Conservation (phyloP, 64 coral and sea anemone species). For the Trachythela sp. region DNA sequence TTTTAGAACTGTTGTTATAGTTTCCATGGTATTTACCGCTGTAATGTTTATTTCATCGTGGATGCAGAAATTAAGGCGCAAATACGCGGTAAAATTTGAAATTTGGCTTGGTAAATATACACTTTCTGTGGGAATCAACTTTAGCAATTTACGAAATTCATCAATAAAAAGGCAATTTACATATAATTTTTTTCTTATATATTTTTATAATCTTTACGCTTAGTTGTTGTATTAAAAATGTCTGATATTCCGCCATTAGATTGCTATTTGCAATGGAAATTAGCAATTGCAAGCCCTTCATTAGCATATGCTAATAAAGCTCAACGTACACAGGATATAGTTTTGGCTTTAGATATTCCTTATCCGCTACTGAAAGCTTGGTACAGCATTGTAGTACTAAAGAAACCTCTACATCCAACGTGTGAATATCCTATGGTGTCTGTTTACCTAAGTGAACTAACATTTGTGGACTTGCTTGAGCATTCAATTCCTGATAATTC, state of each 20-base stretch:
- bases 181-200: not conserved
- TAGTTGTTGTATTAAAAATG: too few relatives aligned
- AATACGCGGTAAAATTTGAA: not conserved
- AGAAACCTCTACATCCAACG: constrained; percentile 20
- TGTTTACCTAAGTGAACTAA: constrained; percentile 8
- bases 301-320: constrained; percentile 24
- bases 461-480: constrained; percentile 14
- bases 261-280: constrained; percentile 24
- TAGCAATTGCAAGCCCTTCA: not conserved
- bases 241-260: not conserved
- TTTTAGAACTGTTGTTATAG: not conserved
- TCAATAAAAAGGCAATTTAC: not conserved
- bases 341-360: constrained; percentile 17
- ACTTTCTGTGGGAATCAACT: too few relatives aligned
- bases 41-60: not conserved
- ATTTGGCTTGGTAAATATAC: not conserved
- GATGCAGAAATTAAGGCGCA: not conserved
- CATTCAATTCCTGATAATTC: constrained; percentile 10
- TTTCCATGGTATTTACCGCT: not conserved
- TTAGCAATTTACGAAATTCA: not conserved
- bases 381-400: constrained; percentile 1
- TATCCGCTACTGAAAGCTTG: constrained; percentile 12
- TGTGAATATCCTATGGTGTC: not conserved
- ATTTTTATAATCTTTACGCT: too few relatives aligned
- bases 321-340: not conserved